phyloP scores from a whole-genome alignment of 2,888 invertebrate species.

The Sycophila texana region DNA sequence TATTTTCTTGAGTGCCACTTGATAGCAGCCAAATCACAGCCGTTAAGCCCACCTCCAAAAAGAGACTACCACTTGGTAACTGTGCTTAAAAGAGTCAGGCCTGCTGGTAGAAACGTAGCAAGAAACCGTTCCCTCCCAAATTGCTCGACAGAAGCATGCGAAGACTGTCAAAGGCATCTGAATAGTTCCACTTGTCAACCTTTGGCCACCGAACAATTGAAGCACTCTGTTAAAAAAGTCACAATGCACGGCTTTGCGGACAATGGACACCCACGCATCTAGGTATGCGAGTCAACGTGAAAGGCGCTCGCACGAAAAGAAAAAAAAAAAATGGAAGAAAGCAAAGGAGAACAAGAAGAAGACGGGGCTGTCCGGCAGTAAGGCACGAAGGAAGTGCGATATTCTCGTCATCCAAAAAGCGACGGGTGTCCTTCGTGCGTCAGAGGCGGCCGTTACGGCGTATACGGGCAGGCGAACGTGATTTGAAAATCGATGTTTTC shows the following conservation, averaged over 20 bases:
- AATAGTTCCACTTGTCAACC: slow-evolving; percentile 27
- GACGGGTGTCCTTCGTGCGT: slow-evolving; percentile 15
- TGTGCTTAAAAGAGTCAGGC: too few species aligned
- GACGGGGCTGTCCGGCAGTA: too few species aligned
- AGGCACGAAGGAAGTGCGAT: too few species aligned
- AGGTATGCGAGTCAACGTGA: not conserved
- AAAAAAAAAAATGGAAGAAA: not conserved
- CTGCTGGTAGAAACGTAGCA: not conserved
- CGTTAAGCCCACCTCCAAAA: too few species aligned
- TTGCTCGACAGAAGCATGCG: slow-evolving; percentile 22
- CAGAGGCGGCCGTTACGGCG: slow-evolving; percentile 23
- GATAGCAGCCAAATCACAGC: too few species aligned
- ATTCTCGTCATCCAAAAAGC: too few species aligned
- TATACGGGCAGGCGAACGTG: slow-evolving; percentile 48
- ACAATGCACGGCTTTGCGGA: slow-evolving; percentile 1
- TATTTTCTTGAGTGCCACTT: too few species aligned
- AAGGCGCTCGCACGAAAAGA: not conserved
- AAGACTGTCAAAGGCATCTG: slow-evolving; percentile 22
- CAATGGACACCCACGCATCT: slow-evolving; percentile 40
- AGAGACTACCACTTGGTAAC: too few species aligned
- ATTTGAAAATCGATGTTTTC: slow-evolving; percentile 58
- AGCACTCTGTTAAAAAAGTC: not conserved
- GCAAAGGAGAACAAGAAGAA: not conserved
- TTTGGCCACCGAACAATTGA: slow-evolving; percentile 34
- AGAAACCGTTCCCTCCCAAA: not conserved